Percentiles rank a stretch among this genome's conserved stretches.
Conservation (phyloP, 2,888 invertebrate genomes). For the Hipparchia semele region DNA sequence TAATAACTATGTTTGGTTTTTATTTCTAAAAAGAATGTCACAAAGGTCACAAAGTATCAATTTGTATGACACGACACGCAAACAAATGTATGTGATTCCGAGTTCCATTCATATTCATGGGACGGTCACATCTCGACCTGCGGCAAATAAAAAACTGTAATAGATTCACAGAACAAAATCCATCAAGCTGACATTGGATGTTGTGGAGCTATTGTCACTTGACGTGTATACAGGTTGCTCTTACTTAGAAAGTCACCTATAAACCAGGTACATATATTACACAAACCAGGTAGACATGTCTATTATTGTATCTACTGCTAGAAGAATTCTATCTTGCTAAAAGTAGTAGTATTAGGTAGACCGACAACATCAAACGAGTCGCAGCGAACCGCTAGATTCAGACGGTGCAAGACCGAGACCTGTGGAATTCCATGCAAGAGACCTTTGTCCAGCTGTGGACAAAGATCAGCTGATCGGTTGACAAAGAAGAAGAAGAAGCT, state of each 20-base stretch:
- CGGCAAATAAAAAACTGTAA: slow-evolving; percentile 71
- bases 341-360: too few species aligned
- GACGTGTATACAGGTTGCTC: slow-evolving; percentile 52
- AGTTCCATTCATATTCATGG: slow-evolving; percentile 63
- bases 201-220: slow-evolving; percentile 51
- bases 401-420: too few species aligned
- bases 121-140: slow-evolving; percentile 44
- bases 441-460: too few species aligned
- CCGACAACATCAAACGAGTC: too few species aligned
- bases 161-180: slow-evolving; percentile 76
- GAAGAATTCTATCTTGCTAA: too few species aligned
- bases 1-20: neutral
- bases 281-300: too few species aligned
- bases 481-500: too few species aligned
- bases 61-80: slow-evolving; percentile 25
- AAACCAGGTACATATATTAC: too few species aligned
- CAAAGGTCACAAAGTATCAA: slow-evolving; percentile 30
- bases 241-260: slow-evolving; percentile 11
- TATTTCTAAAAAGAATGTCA: neutral
- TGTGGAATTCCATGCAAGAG: too few species aligned
- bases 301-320: too few species aligned
- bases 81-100: slow-evolving; percentile 25
- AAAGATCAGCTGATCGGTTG: too few species aligned
- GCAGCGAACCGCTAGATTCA: too few species aligned
- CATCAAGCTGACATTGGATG: slow-evolving; percentile 67